Conservation (phyloP, 1,140 invertebrate genomes). For the Hormaphis cornu region DNA sequence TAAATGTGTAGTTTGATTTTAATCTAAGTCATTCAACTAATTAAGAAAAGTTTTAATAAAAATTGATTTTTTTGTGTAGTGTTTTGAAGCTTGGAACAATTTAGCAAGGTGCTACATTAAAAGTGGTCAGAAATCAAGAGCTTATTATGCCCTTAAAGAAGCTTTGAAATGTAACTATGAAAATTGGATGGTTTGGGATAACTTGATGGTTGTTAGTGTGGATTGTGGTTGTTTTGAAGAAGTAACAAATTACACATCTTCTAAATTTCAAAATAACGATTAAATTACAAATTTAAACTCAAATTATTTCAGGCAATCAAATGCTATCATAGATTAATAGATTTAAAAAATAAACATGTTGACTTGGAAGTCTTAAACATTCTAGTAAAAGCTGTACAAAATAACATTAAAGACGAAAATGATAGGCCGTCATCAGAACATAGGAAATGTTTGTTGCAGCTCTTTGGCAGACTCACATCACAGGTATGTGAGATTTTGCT, state of each 20-base stretch:
- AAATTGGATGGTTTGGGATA: slow-evolving; percentile 96
- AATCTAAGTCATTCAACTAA: not conserved
- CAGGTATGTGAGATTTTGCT: slow-evolving; percentile 44
- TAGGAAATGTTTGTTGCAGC: slow-evolving; percentile 54
- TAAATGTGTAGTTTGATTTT: not conserved
- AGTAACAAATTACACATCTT: slow-evolving; percentile 38
- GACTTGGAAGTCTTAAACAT: slow-evolving; percentile 69
- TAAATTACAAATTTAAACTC: not conserved
- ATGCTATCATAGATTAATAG: slow-evolving; percentile 72
- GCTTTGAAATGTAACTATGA: slow-evolving; percentile 88
- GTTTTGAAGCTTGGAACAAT: slow-evolving; percentile 97
- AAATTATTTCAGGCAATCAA: slow-evolving; percentile 54
- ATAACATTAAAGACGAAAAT: slow-evolving; percentile 45
- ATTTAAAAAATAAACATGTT: slow-evolving; percentile 70
- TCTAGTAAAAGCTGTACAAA: slow-evolving; percentile 59
- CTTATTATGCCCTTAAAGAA: slow-evolving; percentile 74
- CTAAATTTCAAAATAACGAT: not conserved
- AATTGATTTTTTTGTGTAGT: slow-evolving; percentile 46
- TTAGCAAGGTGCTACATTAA: slow-evolving; percentile 86
- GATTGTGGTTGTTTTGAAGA: slow-evolving; percentile 66
- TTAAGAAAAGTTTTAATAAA: not conserved
- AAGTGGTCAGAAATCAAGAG: slow-evolving; percentile 71
- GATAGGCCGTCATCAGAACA: slow-evolving; percentile 35
- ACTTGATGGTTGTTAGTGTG: slow-evolving; percentile 72
- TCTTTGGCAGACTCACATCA: slow-evolving; percentile 71